Conservation (phyloP, 2,888 invertebrate genomes). For the Corythucha ciliata region DNA sequence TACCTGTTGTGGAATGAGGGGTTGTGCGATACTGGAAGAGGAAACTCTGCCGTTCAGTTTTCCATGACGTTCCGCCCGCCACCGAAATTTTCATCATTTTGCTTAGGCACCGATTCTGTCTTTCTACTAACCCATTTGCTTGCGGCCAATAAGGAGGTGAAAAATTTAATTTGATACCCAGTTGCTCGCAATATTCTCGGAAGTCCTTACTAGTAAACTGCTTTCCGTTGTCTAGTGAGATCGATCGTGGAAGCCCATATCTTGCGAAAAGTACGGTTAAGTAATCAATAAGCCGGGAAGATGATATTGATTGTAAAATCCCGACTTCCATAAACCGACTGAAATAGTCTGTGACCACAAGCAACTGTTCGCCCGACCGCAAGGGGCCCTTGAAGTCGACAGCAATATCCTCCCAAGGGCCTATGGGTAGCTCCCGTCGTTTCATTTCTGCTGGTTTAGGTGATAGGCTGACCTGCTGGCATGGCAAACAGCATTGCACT, state of each 20-base stretch:
- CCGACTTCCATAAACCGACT: slow-evolving; percentile 7
- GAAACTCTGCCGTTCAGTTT: slow-evolving; percentile 29
- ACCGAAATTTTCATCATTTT: slow-evolving; percentile 34
- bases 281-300: not conserved
- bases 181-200: slow-evolving; percentile 9
- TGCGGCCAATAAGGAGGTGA: slow-evolving; percentile 31
- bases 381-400: slow-evolving; percentile 16
- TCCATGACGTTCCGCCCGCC: slow-evolving; percentile 28
- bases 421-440: slow-evolving; percentile 18
- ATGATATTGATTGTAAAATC: not conserved
- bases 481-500: slow-evolving; percentile 21
- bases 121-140: slow-evolving; percentile 37
- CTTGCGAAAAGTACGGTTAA: not conserved
- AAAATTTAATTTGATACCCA: not conserved
- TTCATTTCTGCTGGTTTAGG: slow-evolving; percentile 30
- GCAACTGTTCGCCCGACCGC: not conserved
- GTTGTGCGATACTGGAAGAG: slow-evolving; percentile 31
- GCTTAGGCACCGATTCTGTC: slow-evolving; percentile 35
- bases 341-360: slow-evolving; percentile 5
- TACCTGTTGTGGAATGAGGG: slow-evolving; percentile 36
- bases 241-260: not conserved
- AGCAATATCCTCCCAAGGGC: slow-evolving; percentile 12
- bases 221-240: not conserved
- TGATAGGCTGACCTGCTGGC: slow-evolving; percentile 17
- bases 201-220: slow-evolving; percentile 15